Percentiles rank a stretch among this genome's conserved stretches.
These are phyloP conservation scores for Hyles vespertilio DNA, from an alignment of 1,140 invertebrate species.

Conservation along the genomic window DNA sequence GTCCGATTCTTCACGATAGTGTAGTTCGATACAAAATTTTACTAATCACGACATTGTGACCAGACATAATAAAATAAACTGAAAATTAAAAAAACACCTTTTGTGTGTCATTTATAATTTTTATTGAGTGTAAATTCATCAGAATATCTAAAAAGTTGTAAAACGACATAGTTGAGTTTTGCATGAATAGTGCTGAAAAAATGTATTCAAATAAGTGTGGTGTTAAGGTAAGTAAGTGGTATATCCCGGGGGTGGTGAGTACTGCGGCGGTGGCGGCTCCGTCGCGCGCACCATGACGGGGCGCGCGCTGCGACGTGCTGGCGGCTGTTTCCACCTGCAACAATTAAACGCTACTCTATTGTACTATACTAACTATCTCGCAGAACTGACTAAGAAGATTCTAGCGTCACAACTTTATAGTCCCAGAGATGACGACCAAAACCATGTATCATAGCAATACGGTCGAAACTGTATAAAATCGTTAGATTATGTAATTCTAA, in stretches of 20 bases:
- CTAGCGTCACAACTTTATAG: no score
- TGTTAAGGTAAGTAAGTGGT: slow-evolving; percentile 46
- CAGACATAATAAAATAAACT: slow-evolving; percentile 16
- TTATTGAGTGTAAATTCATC: background rate
- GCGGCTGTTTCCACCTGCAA: slow-evolving; percentile 57
- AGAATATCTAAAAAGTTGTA: background rate
- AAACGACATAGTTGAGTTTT: background rate
- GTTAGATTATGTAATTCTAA: no score
- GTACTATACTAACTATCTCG: no score
- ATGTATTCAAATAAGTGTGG: background rate
- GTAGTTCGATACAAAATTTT: slow-evolving; percentile 53
- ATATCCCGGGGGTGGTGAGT: slow-evolving; percentile 55
- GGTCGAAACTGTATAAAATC: no score
- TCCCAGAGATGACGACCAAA: no score
- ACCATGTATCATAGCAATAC: no score
- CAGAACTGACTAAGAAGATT: no score
- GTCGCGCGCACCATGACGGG: slow-evolving; percentile 42
- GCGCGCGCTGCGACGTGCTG: slow-evolving; percentile 26
- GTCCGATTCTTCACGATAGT: slow-evolving; percentile 48
- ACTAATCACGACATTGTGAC: slow-evolving; percentile 35
- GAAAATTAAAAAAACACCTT: background rate
- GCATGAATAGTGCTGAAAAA: background rate
- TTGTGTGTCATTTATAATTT: background rate
- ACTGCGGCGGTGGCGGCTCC: slow-evolving; percentile 43
- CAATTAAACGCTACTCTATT: background rate